Evolutionary conservation across 1,140 invertebrate genomes (phyloP).

Genomic region (Pemphigus obesinymphae): DNA sequence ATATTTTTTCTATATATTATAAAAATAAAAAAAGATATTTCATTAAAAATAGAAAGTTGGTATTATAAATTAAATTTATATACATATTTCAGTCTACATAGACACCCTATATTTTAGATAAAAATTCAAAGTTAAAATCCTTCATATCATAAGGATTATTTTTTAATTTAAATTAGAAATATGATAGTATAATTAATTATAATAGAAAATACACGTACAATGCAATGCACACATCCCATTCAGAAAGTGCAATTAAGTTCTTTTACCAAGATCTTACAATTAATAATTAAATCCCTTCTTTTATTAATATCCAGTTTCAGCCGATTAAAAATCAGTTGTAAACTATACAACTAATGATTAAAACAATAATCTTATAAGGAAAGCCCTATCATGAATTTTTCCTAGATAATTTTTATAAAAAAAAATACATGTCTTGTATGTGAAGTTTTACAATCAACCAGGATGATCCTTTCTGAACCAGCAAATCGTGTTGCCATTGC

Average conservation of each 20-base stretch:
- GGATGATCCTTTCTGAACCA: conserved; percentile 41
- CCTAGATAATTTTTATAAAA: conserved; percentile 30
- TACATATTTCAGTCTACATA: not conserved
- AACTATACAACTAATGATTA: not conserved
- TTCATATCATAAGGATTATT: not conserved
- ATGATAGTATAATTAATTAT: not conserved
- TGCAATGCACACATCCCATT: not conserved
- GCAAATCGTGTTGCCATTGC: conserved; percentile 40
- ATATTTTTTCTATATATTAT: too few species aligned
- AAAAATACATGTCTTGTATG: conserved; percentile 39
- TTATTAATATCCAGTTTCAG: not conserved
- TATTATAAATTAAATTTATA: not conserved
- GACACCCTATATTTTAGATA: not conserved
- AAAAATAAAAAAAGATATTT: too few species aligned
- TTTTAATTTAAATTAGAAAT: not conserved
- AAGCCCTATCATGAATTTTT: conserved; percentile 26
- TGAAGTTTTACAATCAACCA: conserved; percentile 33
- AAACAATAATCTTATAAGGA: conserved; percentile 7
- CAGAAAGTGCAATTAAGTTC: not conserved
- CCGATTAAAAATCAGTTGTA: not conserved
- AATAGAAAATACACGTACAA: not conserved
- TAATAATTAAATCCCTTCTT: not conserved
- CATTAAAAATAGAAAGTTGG: not conserved
- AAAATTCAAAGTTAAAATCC: not conserved
- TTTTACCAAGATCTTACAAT: not conserved